phyloP scores from a whole-genome alignment of 1,140 invertebrate genomes.

The Zaprionus taronus region DNA sequence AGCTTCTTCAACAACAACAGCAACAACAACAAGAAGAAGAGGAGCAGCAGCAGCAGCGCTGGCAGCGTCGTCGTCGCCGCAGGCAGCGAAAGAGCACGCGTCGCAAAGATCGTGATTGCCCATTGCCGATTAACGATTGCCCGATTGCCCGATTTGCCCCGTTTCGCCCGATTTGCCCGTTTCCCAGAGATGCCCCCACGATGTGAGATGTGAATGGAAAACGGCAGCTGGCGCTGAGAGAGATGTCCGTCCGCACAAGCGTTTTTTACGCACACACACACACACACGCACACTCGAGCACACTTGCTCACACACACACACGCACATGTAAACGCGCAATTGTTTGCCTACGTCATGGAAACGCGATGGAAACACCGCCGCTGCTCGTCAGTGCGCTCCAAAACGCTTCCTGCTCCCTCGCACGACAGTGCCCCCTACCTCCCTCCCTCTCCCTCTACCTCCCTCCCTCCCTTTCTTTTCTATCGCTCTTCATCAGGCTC shows the following conservation, averaged over 20 bases:
- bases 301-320: neutral
- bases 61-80: neutral
- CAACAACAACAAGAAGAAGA: neutral
- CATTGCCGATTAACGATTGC: conserved; percentile 6
- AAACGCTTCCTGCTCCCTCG: conserved; percentile 22
- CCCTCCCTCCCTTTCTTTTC: neutral
- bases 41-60: neutral
- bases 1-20: neutral
- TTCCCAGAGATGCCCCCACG: neutral
- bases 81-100: conserved; percentile 3
- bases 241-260: conserved; percentile 37
- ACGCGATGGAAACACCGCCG: conserved; percentile 9
- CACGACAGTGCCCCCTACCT: neutral
- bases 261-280: neutral
- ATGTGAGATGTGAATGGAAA: conserved; percentile 29
- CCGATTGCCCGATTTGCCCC: neutral
- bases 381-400: neutral
- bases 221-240: conserved; percentile 46
- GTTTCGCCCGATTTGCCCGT: neutral
- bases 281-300: neutral
- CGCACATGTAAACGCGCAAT: conserved; percentile 7
- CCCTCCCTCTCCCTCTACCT: neutral
- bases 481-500: neutral
- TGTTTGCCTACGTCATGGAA: conserved; percentile 36
- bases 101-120: conserved; percentile 5